Percentiles rank a stretch among this genome's conserved stretches.
Evolutionary conservation across 1,140 invertebrate species (phyloP).

Genomic region (Aphidius gifuensis): DNA sequence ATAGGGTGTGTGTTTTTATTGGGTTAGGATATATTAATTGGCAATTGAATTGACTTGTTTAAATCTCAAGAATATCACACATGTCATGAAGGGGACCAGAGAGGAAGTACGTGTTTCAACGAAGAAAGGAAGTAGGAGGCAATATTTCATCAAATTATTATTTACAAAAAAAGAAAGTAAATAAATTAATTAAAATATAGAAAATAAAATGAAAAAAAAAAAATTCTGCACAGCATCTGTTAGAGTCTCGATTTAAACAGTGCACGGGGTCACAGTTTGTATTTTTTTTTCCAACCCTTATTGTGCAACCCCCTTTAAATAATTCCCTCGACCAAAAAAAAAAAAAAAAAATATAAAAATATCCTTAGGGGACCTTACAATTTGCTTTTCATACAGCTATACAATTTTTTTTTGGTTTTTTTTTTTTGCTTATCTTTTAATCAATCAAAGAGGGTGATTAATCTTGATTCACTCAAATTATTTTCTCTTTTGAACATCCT

Average conservation of each 20-base stretch:
- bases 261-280: background rate
- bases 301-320: background rate
- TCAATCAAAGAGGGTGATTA: slow-evolving; percentile 19
- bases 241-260: slow-evolving; percentile 17
- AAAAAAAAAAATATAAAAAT: background rate
- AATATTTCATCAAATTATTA: too few species aligned
- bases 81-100: too few species aligned
- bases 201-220: background rate
- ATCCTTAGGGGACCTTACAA: background rate
- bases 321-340: background rate
- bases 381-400: background rate
- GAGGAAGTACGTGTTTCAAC: too few species aligned
- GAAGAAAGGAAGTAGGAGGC: too few species aligned
- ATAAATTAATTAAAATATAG: background rate
- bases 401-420: background rate
- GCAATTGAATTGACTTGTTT: slow-evolving; percentile 20
- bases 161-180: too few species aligned
- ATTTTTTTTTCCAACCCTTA: background rate
- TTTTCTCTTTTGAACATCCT: background rate
- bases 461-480: slow-evolving; percentile 12
- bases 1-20: slow-evolving; percentile 15
- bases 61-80: too few species aligned
- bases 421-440: slow-evolving; percentile 18
- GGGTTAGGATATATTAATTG: slow-evolving; percentile 23
- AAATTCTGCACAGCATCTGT: slow-evolving; percentile 14